phyloP scores from a whole-genome alignment of 2,888 invertebrate genomes.

The Erpobdella octoculata region DNA sequence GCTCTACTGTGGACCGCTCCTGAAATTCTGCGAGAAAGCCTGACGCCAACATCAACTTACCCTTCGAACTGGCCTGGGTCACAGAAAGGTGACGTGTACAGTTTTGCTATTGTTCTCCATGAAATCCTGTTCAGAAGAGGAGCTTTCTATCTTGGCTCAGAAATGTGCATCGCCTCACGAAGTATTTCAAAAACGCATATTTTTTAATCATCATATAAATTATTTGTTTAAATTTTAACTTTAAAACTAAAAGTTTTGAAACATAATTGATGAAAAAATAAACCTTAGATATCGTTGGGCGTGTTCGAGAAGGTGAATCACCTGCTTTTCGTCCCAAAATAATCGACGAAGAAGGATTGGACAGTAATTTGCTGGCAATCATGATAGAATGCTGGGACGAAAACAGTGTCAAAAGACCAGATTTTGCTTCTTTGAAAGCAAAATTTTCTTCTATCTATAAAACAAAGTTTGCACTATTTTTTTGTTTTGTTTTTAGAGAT shows the following conservation, averaged over 20 bases:
- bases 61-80: not conserved
- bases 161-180: not conserved
- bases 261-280: not conserved
- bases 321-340: slow-evolving; percentile 29
- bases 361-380: slow-evolving; percentile 24
- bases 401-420: slow-evolving; percentile 76
- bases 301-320: slow-evolving; percentile 14
- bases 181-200: not conserved
- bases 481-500: too few species aligned
- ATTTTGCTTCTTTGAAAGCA: slow-evolving; percentile 56
- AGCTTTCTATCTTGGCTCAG: not conserved
- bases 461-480: slow-evolving; percentile 51
- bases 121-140: slow-evolving; percentile 47
- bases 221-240: not conserved
- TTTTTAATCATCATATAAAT: not conserved
- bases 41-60: not conserved
- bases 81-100: slow-evolving; percentile 62
- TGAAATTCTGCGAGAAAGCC: slow-evolving; percentile 61
- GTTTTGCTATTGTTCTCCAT: slow-evolving; percentile 79
- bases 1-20: slow-evolving; percentile 59
- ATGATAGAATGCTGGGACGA: slow-evolving; percentile 92
- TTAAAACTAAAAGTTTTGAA: too few species aligned
- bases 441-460: slow-evolving; percentile 29
- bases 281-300: slow-evolving; percentile 21
- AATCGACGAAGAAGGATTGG: not conserved